Base-by-base conservation (phyloP, 2,888 invertebrate genomes). In the Cryptocephalus primarius region DNA sequence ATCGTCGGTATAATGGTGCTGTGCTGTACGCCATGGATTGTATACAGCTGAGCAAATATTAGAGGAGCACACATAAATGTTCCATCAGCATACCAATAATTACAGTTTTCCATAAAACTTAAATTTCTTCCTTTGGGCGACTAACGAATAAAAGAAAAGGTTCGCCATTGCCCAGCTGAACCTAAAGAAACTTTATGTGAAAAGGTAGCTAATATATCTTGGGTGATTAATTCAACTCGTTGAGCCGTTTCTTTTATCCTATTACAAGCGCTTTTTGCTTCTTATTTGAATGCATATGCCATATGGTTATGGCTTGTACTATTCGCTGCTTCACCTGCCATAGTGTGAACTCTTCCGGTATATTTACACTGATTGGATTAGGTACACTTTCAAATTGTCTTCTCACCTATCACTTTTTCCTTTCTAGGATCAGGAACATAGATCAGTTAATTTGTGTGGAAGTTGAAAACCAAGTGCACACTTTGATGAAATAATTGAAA, bases 81-180 rank as follows among this genome's bases (percentile, higher is more conserved):
- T 33, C 39, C 44, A 44, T 44, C 44, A 33, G 40, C 44, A 32
- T 40, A 44, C 44, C 44, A 44, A 31, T 44, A 13, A 14, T 44
- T 22, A 32, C 44, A 44, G 44, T 31, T 32, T 14, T 32, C 8
- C 40, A 44, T 44, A 13, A 44, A 44, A 40, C 14, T 40, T 33
- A 40, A 45, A 45, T 40, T 45, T 39, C 32, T 44, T 39, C 12
- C 10, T 39, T 39, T 44, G 32, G 39, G 32, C 39, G 9, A 39
- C 39, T 44, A 38, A 36, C n/a, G 11, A 44, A 39, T 39, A 39
- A 8, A 10, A 44, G 6, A 8, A 39, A 44, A 4, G 22, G 22
- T 22, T 22, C 22, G 22, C 22, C 22, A 22, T 22, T 22, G 22
- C 6, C 22, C 22, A 22, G 22, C 6, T 6, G 22, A 2, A 22